phyloP scores from a whole-genome alignment of 2,888 invertebrate genomes.

The Dicyrtoma fusca region DNA sequence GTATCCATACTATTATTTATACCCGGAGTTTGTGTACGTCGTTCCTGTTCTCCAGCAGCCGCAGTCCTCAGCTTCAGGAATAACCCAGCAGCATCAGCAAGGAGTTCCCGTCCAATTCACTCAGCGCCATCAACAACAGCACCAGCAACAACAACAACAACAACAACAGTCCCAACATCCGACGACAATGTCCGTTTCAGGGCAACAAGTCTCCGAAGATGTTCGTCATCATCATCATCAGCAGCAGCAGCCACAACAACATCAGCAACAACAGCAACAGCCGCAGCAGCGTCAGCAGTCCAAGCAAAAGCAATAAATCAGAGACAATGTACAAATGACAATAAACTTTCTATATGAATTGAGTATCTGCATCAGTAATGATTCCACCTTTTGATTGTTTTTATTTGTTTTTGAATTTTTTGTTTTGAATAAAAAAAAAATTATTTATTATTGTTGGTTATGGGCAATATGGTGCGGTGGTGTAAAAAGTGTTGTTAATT shows the following conservation, averaged over 20 bases:
- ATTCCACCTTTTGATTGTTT: neutral
- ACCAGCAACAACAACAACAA: conserved; percentile 14
- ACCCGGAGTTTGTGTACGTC: conserved; percentile 33
- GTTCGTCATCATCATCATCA: conserved; percentile 11
- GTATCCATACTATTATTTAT: conserved; percentile 33
- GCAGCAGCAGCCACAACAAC: conserved; percentile 1
- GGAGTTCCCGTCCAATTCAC: too few species aligned
- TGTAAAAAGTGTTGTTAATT: too few species aligned
- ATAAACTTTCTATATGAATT: neutral
- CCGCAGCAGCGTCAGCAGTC: neutral
- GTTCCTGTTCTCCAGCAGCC: conserved; percentile 30
- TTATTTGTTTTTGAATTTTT: neutral
- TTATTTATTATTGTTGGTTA: neutral
- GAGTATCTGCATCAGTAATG: neutral
- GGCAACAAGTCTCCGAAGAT: neutral
- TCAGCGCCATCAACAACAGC: conserved; percentile 2
- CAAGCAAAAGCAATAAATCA: conserved; percentile 18
- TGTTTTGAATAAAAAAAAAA: conserved; percentile 15
- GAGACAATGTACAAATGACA: conserved; percentile 9
- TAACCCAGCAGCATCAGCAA: too few species aligned
- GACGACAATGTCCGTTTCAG: neutral
- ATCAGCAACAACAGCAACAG: conserved; percentile 11
- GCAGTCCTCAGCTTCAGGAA: neutral
- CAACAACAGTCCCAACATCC: conserved; percentile 8
- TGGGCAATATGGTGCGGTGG: conserved; percentile 15